Base-by-base conservation (phyloP, 2,113 vertebrate species). In the Otocyon megalotis region DNA sequence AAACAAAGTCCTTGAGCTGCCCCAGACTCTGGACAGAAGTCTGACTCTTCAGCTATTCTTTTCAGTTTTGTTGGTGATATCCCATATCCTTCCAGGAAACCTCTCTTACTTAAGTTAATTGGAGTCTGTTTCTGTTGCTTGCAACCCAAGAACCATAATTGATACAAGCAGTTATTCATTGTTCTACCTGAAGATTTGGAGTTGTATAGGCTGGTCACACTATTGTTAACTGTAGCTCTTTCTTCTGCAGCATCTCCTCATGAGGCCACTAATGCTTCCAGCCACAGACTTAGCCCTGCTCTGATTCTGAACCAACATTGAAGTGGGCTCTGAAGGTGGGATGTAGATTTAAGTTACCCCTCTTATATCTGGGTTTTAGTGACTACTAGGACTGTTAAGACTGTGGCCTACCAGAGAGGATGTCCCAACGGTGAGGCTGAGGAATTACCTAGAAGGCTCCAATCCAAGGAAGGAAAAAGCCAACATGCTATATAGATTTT, bases 301-400 rank as follows among this genome's bases (percentile, higher is more conserved):
- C 19, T 79, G 22, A 86, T 90, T 71, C 84, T 65, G 71, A 93
- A 79, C 17, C 88, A 90, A 35, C 15, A 3, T 22, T 22, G 15
- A n/a, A 82, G 43, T 22, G 35, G 58, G 32, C 50, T 53, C 37
- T 43, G 35, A 94, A 87, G 65, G 43, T 24, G 9, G 26, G 56
- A 87, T 3, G 87, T 93, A 65, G 35, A 81, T 63, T 76, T 62
- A 86, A 37, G 65, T 76, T 4, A 53, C 88, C 30, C 26, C 69
- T 85, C 24, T 91, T 63, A n/a, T 35, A 60, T 91, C 26, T 88
- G 63, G 48, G 54, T 69, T 95, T 88, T 86, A 50, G 58, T 69
- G 71, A 77, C n/a, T 43, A 81, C 91, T 8, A 74, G 19, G 30
- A 0, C 54, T n/a, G 53, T 77, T 24, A 95, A 91, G 53, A 84